A percentile compares a stretch with the other conserved stretches of the same genome.
These are phyloP conservation scores for Ischnura elegans DNA, from an alignment of 2,888 invertebrate species.

Conservation along the genomic window DNA sequence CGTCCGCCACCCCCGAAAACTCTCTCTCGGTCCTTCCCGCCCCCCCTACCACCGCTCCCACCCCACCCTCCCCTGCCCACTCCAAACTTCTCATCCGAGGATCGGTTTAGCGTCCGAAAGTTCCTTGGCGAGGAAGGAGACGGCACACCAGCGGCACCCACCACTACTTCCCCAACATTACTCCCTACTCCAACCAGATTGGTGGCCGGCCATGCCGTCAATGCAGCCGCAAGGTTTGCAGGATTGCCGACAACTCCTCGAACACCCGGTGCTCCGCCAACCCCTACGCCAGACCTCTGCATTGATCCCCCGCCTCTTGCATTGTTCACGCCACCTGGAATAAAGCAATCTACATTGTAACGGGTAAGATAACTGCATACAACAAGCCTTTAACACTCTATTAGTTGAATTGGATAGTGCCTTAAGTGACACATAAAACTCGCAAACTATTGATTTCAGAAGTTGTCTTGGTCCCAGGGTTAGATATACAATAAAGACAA, in stretches of 20 bases:
- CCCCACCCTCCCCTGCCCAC: slow-evolving; percentile 41
- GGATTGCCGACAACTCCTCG: slow-evolving; percentile 39
- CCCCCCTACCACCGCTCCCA: slow-evolving; percentile 43
- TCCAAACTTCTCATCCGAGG: slow-evolving; percentile 56
- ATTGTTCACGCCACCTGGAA: slow-evolving; percentile 42
- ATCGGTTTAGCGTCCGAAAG: slow-evolving; percentile 34
- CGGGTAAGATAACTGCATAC: no score
- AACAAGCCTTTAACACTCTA: no score
- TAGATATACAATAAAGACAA: no score
- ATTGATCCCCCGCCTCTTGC: slow-evolving; percentile 39
- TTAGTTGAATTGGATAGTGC: no score
- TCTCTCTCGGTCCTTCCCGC: slow-evolving; percentile 47
- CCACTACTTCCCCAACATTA: slow-evolving; percentile 19
- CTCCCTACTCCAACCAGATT: slow-evolving; percentile 50
- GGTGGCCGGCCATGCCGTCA: slow-evolving; percentile 39
- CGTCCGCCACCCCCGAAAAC: slow-evolving; percentile 55
- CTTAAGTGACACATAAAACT: no score
- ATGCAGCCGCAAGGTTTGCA: slow-evolving; percentile 27
- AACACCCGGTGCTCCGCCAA: background rate
- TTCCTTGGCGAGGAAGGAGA: slow-evolving; percentile 46
- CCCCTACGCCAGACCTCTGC: background rate
- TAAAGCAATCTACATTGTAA: background rate
- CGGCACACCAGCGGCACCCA: slow-evolving; percentile 14
- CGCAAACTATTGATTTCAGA: no score
- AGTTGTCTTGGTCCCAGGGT: no score